Evolutionary conservation across 2,888 invertebrate genomes (phyloP), one percentile per base, ranked within the genome.

Genomic region (Drosophila suboccidentalis): DNA sequence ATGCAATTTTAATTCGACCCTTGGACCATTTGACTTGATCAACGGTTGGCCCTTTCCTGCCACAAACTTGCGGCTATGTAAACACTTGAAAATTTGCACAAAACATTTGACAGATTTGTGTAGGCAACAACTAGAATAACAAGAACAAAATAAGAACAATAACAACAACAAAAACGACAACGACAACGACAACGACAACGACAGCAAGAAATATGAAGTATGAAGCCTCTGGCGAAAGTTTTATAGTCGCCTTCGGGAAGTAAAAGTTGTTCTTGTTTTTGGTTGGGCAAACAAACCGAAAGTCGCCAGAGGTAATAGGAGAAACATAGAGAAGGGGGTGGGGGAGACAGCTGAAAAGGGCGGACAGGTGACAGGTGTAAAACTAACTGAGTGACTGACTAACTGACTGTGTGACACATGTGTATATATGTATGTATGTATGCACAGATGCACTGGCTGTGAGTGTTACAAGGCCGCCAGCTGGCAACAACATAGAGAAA

Each of bases 401-500:
- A 26, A 64, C 32, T 75, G 61, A 53, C 55, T 43, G 60, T 17
- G 39, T 71, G 71, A 41, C 55, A 71, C 62, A 60, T n/a, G n/a
- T n/a, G n/a, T n/a, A n/a, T 36, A 55, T 22, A 26, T 26, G 26
- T 26, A 26, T 36, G 13, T 36, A 5, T 36, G 36, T 36, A 13
- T 79, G 60, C 64, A 64, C 34, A 59, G 51, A 55, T 63, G 66
- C 68, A 49, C 8, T 49, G 36, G 47, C 46, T 60, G 61, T 39
- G 61, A 80, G 68, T 71, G 75, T 78, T 75, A 72, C 83, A 83
- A 89, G 89, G 90, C 72, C 82, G 94, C 38, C 54, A 39, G 38
- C 68, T 67, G 74, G 63, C 61, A 72, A 59, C 59, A 54, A 29
- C 29, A 29, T 29, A 8, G 29, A 29, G 6, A 6, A 38, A 38